Base-by-base conservation (phyloP, 2,888 invertebrate species). In the Nebria salina region DNA sequence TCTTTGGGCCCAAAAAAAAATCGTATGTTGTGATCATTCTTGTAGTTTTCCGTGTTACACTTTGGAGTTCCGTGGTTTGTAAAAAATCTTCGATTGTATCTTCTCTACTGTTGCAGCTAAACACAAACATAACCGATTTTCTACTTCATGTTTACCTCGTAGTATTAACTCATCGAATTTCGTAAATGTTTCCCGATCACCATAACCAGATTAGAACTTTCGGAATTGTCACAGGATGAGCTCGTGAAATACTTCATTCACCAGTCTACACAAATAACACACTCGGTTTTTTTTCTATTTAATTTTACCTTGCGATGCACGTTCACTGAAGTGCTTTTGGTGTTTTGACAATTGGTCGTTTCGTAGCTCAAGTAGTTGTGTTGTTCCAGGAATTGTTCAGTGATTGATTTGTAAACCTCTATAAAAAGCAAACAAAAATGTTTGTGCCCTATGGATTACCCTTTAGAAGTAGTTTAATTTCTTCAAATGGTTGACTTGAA, bases 1-100 rank as follows among this genome's bases (percentile, higher is more conserved):
- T 70, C 70, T 70, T 25, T 34, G 70, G 34, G 25, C 70, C 20
- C 34, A 70, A 70, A 70, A 34, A 4, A 70, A 70, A 25, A 34
- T 20, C 7, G 54, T 11, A 54, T 54, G 7, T 54, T 54, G 54
- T 11, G 7, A 11, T 5, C 11, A 34, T 54, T 54, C 54, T 13
- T 54, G 54, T 54, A 54, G 3, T 54, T 54, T 54, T 54, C 6
- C 0, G 8, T 3, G 54, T 13, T 54, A 54, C 54, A 54, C 34
- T 54, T 54, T 54, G 4, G 54, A 54, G 13, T 54, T 8, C 54
- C 7, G 54, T 54, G 54, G 6, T 54, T 8, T 54, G 54, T 34
- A 1, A 34, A 1, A 34, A 54, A 54, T 54, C 54, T 54, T 54
- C 54, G 8, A 7, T 11, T 54, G 13, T 34, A 34, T 34, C 34